Base-by-base conservation (phyloP, 2,888 invertebrate species). In the Megaustenia siamemsis region DNA sequence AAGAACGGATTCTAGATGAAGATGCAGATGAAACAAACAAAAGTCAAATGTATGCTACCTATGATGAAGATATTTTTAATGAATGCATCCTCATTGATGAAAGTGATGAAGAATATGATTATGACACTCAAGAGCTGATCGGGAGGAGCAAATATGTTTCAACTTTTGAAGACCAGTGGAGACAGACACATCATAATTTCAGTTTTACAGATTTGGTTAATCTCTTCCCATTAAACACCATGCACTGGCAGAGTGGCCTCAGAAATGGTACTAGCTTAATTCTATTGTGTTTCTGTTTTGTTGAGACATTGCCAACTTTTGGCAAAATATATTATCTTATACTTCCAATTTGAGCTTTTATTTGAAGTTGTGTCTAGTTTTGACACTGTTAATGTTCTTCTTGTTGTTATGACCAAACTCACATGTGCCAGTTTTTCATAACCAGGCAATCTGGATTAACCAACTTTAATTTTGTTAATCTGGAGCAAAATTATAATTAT, bases 31-130 rank as follows among this genome's bases (percentile, higher is more conserved):
- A 10, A 4, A 1, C 18, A 32, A 15, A 56, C 2, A 38, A 40
- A 4, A 40, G 38, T 10, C 60, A 38, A 8, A 6, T 63, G 18
- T 60, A 77, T 40, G 38, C n/a, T 4, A 60, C 77, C 18, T 43
- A n/a, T 43, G 8, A 15, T 18, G 43, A 28, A 40, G 77, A 77
- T 63, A 40, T 60, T 1, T 43, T 77, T 18, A 77, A 77, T 40
- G 40, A 63, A 40, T 38, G 77, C 38, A 35, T 77, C 38, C 56
- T 77, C 28, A 40, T 63, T 38, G 60, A 77, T 77, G 77, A 77
- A 18, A 43, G 77, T n/a, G 77, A 77, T 56, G 77, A 77, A 28
- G 77, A 77, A 3, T 24, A 21, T 21, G 24, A 8, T 45, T 6
- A 32, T 49, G 76, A 56, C 38, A n/a, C 4, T 32, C 56, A 76